Evolutionary conservation across 2,797 vertebrate species (phyloP).

Genomic region (Hemibagrus guttatus): DNA sequence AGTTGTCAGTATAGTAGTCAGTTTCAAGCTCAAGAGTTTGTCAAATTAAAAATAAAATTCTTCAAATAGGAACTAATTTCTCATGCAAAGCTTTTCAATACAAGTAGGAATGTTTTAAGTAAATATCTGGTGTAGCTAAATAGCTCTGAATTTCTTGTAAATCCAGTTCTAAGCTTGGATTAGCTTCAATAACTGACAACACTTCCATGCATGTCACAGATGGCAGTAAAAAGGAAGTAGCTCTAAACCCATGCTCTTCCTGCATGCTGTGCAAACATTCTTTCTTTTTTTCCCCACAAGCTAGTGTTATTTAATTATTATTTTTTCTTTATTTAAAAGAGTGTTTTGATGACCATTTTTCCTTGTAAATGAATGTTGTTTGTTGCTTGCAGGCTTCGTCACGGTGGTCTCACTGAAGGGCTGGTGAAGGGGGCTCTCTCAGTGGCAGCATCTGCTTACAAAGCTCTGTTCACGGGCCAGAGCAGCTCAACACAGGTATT

Average conservation of each 20-base stretch:
- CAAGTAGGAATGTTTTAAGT: neutral
- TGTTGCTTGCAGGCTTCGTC: conserved; percentile 64
- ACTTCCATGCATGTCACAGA: neutral
- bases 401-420: conserved; percentile 89
- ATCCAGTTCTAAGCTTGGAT: neutral
- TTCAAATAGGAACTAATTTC: neutral
- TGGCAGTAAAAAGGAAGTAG: neutral
- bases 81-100: neutral
- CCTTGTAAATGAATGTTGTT: conserved; percentile 18
- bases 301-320: neutral
- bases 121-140: neutral
- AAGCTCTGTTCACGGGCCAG: conserved; percentile 93
- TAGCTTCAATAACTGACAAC: neutral
- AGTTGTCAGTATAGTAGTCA: neutral
- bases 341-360: neutral
- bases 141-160: neutral
- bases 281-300: neutral
- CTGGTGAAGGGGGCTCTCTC: conserved; percentile 94
- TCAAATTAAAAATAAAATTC: neutral
- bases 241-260: neutral
- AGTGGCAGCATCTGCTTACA: conserved; percentile 95
- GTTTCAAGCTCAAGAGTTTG: neutral
- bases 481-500: conserved; percentile 84
- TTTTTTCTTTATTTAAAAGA: neutral
- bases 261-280: neutral